Percentiles rank a stretch among this genome's conserved stretches.
Evolutionary conservation across 2,113 vertebrate genomes (phyloP).

Genomic region (Athene noctua): DNA sequence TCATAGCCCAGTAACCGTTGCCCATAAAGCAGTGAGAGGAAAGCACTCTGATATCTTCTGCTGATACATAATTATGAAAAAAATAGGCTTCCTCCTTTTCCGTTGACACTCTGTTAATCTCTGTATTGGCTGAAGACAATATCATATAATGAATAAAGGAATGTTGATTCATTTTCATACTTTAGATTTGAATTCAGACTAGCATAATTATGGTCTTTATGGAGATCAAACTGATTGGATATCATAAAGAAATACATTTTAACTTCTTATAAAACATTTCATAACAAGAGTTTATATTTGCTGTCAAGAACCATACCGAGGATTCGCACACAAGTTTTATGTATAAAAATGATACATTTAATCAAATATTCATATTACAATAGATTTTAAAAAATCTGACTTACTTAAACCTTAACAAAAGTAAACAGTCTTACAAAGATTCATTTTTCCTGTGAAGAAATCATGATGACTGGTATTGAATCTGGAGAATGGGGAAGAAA

Average conservation of each 20-base stretch:
- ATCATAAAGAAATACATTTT: not conserved
- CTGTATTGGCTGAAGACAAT: conserved; percentile 42
- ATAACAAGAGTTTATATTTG: not conserved
- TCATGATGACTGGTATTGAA: not conserved
- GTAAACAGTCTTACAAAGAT: not conserved
- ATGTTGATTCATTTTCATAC: conserved; percentile 33
- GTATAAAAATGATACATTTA: not conserved
- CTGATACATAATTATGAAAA: not conserved
- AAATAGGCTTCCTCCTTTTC: not conserved
- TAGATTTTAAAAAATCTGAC: not conserved
- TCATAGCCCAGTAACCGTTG: not conserved
- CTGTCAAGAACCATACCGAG: not conserved
- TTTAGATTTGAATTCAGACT: conserved; percentile 32
- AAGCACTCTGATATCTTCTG: not conserved
- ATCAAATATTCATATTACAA: not conserved
- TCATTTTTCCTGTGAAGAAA: not conserved
- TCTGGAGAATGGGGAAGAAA: not conserved
- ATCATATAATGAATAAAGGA: conserved; percentile 11
- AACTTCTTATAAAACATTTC: not conserved
- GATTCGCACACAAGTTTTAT: not conserved
- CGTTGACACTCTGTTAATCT: not conserved
- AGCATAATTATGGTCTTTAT: conserved; percentile 46
- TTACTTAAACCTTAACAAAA: not conserved
- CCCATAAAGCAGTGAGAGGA: not conserved
- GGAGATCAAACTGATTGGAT: conserved; percentile 28